These are phyloP conservation scores for Taenaris catops DNA, from an alignment of 2,888 invertebrate species.

Conservation along the genomic window DNA sequence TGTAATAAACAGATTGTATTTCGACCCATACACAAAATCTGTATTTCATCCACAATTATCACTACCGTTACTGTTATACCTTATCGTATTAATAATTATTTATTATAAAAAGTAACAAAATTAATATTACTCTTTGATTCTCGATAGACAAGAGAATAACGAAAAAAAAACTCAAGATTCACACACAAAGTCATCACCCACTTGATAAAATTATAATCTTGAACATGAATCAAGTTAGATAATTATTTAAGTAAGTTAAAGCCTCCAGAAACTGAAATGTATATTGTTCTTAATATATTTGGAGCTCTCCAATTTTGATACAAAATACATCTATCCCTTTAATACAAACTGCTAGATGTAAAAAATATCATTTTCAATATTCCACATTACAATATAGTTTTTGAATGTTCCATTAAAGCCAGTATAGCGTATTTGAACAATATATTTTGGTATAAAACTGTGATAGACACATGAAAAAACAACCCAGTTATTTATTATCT, in stretches of 20 bases:
- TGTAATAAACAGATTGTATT: slow-evolving; percentile 36
- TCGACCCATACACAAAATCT: slow-evolving; percentile 28
- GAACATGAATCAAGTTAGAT: not conserved
- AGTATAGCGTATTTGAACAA: too few species aligned
- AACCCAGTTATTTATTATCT: too few species aligned
- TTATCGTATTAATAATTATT: slow-evolving; percentile 14
- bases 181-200: not conserved
- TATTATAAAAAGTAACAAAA: slow-evolving; percentile 21
- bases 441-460: too few species aligned
- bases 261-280: slow-evolving; percentile 7
- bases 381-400: too few species aligned
- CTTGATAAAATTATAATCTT: not conserved
- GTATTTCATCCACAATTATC: slow-evolving; percentile 17
- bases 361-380: too few species aligned
- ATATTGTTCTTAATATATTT: slow-evolving; percentile 2
- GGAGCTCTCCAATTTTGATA: not conserved
- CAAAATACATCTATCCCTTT: not conserved
- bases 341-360: slow-evolving; percentile 6
- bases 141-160: not conserved
- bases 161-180: not conserved
- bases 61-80: slow-evolving; percentile 14
- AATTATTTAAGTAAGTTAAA: slow-evolving; percentile 14
- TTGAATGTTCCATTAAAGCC: too few species aligned
- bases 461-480: too few species aligned
- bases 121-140: slow-evolving; percentile 10